Conservation (phyloP, 2,888 invertebrate genomes). For the Tinea trinotella region DNA sequence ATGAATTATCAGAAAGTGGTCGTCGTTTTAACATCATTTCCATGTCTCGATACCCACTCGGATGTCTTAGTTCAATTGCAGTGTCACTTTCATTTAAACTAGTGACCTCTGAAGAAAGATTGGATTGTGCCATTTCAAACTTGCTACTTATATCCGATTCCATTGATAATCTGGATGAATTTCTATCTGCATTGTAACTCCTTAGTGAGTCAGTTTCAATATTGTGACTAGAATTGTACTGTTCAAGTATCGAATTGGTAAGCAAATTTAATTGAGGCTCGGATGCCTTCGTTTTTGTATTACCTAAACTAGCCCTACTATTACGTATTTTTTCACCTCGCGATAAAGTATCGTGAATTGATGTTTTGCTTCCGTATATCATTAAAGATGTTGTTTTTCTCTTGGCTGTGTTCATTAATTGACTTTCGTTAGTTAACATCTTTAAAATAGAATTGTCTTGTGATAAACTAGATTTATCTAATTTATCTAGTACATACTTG, state of each 20-base stretch:
- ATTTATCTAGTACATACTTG: slow-evolving; percentile 65
- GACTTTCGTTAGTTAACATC: slow-evolving; percentile 61
- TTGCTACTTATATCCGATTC: slow-evolving; percentile 66
- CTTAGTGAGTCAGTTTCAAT: slow-evolving; percentile 57
- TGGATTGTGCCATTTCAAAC: slow-evolving; percentile 57
- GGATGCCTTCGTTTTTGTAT: slow-evolving; percentile 43
- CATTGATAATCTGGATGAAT: slow-evolving; percentile 57
- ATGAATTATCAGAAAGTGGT: slow-evolving; percentile 82
- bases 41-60: slow-evolving; percentile 58
- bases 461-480: slow-evolving; percentile 60
- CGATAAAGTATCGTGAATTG: slow-evolving; percentile 64
- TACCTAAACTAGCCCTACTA: slow-evolving; percentile 57
- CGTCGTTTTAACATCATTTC: slow-evolving; percentile 78
- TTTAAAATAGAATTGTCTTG: slow-evolving; percentile 63
- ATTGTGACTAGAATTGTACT: slow-evolving; percentile 45
- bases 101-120: slow-evolving; percentile 52
- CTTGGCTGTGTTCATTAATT: slow-evolving; percentile 56
- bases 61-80: slow-evolving; percentile 69
- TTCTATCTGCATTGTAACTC: slow-evolving; percentile 61
- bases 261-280: slow-evolving; percentile 37
- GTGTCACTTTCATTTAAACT: slow-evolving; percentile 58
- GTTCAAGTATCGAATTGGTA: slow-evolving; percentile 44
- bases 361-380: slow-evolving; percentile 65
- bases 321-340: slow-evolving; percentile 63
- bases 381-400: slow-evolving; percentile 64